Evolutionary conservation across 2,113 vertebrate genomes (phyloP).

Genomic region (Etia nguti): DNA sequence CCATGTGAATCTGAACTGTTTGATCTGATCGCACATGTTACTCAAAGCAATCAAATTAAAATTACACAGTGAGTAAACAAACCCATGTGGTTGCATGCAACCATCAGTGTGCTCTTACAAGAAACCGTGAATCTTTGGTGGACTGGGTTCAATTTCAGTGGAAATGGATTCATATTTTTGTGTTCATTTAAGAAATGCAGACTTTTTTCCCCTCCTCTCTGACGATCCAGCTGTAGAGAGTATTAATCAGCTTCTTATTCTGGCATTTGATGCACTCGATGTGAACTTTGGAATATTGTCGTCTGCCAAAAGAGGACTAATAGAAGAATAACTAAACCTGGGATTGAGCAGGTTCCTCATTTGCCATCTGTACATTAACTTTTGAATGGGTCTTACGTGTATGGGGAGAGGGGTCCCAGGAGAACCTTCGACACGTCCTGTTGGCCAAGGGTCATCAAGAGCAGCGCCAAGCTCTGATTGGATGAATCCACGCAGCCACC

Average conservation of each 20-base stretch:
- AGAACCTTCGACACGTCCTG: constrained; percentile 95
- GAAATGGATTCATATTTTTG: neutral
- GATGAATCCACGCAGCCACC: constrained; percentile 94
- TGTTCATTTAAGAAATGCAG: neutral
- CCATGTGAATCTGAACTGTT: neutral
- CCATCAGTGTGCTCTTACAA: neutral
- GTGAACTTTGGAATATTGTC: constrained; percentile 15
- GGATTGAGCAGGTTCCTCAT: neutral
- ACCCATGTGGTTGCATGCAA: neutral
- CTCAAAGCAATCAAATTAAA: neutral
- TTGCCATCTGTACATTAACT: neutral
- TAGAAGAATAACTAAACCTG: constrained; percentile 21
- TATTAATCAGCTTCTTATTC: neutral
- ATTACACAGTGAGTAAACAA: neutral
- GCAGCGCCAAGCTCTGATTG: constrained; percentile 90
- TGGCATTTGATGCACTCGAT: neutral
- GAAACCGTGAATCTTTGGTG: neutral
- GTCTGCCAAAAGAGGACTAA: neutral
- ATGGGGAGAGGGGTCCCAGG: constrained; percentile 90
- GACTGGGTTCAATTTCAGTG: neutral
- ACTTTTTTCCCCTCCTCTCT: neutral
- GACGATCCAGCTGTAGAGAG: neutral
- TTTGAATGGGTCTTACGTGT: constrained; percentile 82
- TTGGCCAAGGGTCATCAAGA: constrained; percentile 96
- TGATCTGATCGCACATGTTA: neutral